These are phyloP conservation scores for Eurois occulta DNA, from an alignment of 2,888 invertebrate genomes.

Conservation along the genomic window DNA sequence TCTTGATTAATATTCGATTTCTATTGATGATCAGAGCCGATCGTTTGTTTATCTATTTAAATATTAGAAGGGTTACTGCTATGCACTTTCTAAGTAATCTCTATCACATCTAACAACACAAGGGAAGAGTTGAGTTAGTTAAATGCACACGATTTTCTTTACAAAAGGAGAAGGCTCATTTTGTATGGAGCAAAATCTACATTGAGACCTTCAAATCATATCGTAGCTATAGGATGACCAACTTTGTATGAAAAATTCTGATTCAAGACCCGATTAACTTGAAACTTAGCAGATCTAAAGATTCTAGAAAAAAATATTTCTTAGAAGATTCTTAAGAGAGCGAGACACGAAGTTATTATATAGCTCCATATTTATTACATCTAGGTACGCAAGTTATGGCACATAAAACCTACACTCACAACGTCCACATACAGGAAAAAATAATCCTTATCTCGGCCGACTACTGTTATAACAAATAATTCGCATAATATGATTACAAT, in stretches of 20 bases:
- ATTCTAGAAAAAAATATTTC: background rate
- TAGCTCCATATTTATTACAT: constrained; percentile 25
- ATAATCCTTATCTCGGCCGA: constrained; percentile 62
- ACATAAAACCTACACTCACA: constrained; percentile 29
- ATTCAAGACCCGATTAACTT: background rate
- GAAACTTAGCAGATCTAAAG: background rate
- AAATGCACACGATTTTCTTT: background rate
- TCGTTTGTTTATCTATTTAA: background rate
- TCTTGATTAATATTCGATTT: background rate
- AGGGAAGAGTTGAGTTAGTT: background rate
- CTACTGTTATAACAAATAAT: constrained; percentile 61
- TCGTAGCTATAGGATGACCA: background rate
- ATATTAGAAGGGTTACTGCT: too few relatives aligned
- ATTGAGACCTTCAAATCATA: background rate
- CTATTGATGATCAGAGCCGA: background rate
- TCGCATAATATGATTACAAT: constrained; percentile 66
- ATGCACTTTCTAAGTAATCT: background rate
- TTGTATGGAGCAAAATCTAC: background rate
- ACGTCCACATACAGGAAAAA: constrained; percentile 46
- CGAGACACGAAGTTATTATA: constrained; percentile 7
- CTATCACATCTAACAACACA: background rate
- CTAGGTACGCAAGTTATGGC: constrained; percentile 14
- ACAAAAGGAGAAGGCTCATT: background rate
- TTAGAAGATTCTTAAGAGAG: background rate
- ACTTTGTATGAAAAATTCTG: background rate